Percentiles rank a stretch among this genome's conserved stretches.
phyloP scores from a whole-genome alignment of 2,888 invertebrate genomes.

The Agriopis marginaria region DNA sequence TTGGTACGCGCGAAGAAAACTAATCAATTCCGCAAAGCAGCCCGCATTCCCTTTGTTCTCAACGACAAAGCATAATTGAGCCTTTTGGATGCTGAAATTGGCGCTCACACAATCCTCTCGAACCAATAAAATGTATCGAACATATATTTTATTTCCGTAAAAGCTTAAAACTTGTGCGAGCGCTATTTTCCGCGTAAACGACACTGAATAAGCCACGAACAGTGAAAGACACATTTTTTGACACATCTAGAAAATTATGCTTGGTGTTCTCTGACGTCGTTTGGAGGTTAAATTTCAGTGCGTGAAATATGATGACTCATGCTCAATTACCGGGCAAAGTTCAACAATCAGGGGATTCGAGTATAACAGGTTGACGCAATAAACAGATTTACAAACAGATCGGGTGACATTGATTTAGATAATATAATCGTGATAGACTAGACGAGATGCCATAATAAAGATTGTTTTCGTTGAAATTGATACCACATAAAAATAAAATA shows the following conservation, averaged over 20 bases:
- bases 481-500: no score
- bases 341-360: slow-evolving; percentile 31
- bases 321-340: slow-evolving; percentile 39
- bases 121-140: slow-evolving; percentile 23
- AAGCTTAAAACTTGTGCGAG: slow-evolving; percentile 15
- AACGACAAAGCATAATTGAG: slow-evolving; percentile 37
- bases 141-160: slow-evolving; percentile 1
- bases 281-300: slow-evolving; percentile 39
- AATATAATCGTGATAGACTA: slow-evolving; percentile 6
- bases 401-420: slow-evolving; percentile 21
- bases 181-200: slow-evolving; percentile 20
- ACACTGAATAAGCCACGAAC: slow-evolving; percentile 37
- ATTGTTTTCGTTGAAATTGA: neutral
- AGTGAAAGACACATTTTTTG: slow-evolving; percentile 25
- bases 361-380: slow-evolving; percentile 18
- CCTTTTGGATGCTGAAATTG: slow-evolving; percentile 32
- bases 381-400: slow-evolving; percentile 19
- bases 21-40: slow-evolving; percentile 27
- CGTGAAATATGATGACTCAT: slow-evolving; percentile 37
- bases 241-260: slow-evolving; percentile 42
- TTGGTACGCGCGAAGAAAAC: slow-evolving; percentile 21
- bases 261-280: slow-evolving; percentile 46
- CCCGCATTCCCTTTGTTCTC: slow-evolving; percentile 35
- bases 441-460: neutral
- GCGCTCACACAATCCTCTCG: slow-evolving; percentile 19